Percentiles rank a stretch among this genome's conserved stretches.
Conservation (phyloP, 2,888 invertebrate species). For the Chalcis sispes region DNA sequence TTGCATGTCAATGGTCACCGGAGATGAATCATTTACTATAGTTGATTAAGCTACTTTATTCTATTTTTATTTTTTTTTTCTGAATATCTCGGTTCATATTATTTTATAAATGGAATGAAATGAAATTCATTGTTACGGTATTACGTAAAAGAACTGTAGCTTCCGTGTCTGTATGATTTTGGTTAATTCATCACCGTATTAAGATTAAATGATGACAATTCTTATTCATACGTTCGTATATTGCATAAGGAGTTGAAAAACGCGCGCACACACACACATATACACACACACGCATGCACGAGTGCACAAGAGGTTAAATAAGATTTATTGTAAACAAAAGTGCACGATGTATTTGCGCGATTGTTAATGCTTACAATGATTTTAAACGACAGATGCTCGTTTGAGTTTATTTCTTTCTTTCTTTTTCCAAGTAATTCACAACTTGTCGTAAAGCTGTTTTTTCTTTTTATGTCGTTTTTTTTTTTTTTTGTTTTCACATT, state of each 20-base stretch:
- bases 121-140: slow-evolving; percentile 1
- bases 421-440: too few relatives aligned
- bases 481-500: too few relatives aligned
- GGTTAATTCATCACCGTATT: slow-evolving; percentile 42
- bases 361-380: slow-evolving; percentile 3
- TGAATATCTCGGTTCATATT: too few relatives aligned
- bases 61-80: background rate
- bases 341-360: slow-evolving; percentile 2
- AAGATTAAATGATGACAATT: slow-evolving; percentile 49
- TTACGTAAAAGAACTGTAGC: slow-evolving; percentile 44
- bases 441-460: too few relatives aligned
- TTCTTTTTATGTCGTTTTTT: too few relatives aligned
- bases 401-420: too few relatives aligned
- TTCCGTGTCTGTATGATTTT: slow-evolving; percentile 33
- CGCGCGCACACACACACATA: background rate
- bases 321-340: slow-evolving; percentile 13
- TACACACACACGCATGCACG: background rate
- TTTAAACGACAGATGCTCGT: too few relatives aligned
- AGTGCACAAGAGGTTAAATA: slow-evolving; percentile 19
- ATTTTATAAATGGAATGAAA: slow-evolving; percentile 23
- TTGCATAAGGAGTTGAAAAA: slow-evolving; percentile 47
- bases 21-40: too few relatives aligned
- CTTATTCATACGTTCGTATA: slow-evolving; percentile 21
- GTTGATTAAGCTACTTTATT: slow-evolving; percentile 28
- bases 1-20: too few relatives aligned